These are phyloP conservation scores for Malurus cyaneus DNA, from an alignment of 2,113 vertebrate genomes.

Conservation along the genomic window DNA sequence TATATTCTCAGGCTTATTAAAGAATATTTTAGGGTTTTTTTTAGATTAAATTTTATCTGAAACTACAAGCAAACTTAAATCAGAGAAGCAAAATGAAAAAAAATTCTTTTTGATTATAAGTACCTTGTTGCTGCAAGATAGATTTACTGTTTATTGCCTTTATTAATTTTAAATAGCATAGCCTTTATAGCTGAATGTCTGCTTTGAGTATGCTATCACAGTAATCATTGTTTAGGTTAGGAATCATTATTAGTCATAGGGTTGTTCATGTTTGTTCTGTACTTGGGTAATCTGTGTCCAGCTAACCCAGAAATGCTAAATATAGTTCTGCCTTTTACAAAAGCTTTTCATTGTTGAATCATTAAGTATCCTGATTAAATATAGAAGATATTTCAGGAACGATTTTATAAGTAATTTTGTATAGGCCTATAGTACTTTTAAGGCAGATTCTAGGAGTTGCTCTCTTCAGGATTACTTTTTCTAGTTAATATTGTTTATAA, in stretches of 20 bases:
- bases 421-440: neutral
- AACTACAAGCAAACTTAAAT: neutral
- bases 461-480: neutral
- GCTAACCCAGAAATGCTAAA: slow-evolving; percentile 7
- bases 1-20: neutral
- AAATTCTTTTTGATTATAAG: neutral
- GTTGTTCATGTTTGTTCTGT: neutral
- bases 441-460: neutral
- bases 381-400: neutral
- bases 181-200: neutral
- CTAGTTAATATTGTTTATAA: neutral
- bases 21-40: neutral
- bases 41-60: neutral
- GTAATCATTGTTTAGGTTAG: neutral
- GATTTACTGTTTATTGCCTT: neutral
- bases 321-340: neutral
- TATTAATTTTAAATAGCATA: neutral
- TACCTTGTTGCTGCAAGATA: neutral
- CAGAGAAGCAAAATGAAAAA: neutral
- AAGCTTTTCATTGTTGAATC: neutral
- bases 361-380: slow-evolving; percentile 13
- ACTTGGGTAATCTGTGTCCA: neutral
- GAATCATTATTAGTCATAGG: neutral
- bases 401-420: neutral
- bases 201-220: neutral